Evolutionary conservation across 1,140 invertebrate species (phyloP), one percentile per base, ranked within the genome.

Genomic region (Argopecten irradians): DNA sequence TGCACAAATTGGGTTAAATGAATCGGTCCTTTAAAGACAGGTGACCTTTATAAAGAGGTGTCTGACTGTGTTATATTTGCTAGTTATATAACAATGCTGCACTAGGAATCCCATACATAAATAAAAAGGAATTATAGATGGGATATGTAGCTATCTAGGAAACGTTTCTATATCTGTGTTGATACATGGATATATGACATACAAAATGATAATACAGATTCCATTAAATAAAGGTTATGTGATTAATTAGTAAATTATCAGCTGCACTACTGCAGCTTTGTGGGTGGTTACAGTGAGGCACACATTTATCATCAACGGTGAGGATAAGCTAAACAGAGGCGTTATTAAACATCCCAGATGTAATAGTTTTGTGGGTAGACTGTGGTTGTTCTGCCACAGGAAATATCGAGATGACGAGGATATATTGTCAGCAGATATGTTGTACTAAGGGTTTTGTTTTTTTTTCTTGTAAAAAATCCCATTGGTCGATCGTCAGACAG

Each of bases 371-470:
- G 43, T 55, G n/a, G 55, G 28, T 5, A 16, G 55, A 28, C 55
- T 71, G 55, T n/a, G 55, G 55, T 71, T 16, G 55, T 71, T 71
- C 55, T 71, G 28, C 22, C 28, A 71, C 55, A 71, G 55, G 55
- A 71, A 71, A 71, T 71, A 71, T 22, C n/a, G 55, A 71, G 55
- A 71, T 71, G 22, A 71, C 55, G 22, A n/a, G n/a, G 55, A 71
- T 22, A 71, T 71, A 71, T 71, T 71, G 55, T 71, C 55, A 71
- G 55, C 55, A 71, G 55, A 71, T 28, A n/a, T 71, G 55, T 28
- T 71, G 55, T 71, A 71, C 55, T 71, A 5, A 71, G n/a, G n/a
- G n/a, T n/a, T n/a, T n/a, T n/a, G n/a, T n/a, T 71, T 7, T n/a
- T 71, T 71, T 71, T 28, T 28, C 55, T 71, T 1, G 5, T 0